A percentile compares a stretch with the other conserved stretches of the same genome.
phyloP scores from a whole-genome alignment of 2,797 vertebrate genomes.

The Rhynchotus rufescens region DNA sequence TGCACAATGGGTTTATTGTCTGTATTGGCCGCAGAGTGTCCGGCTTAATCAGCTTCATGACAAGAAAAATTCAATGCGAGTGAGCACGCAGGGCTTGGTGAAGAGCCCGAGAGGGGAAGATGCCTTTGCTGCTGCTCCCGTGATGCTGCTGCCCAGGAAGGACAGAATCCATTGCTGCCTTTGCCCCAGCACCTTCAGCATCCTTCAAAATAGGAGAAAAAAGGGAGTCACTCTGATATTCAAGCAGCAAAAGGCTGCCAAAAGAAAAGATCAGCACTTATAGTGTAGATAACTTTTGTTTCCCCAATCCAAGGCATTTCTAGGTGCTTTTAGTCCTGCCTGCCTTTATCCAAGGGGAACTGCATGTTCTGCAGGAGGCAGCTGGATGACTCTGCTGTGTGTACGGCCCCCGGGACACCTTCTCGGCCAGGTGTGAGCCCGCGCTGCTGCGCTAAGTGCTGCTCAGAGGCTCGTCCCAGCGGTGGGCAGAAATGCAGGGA shows the following conservation, averaged over 20 bases:
- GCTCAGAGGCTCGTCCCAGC: not conserved
- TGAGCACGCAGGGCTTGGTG: not conserved
- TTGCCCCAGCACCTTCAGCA: not conserved
- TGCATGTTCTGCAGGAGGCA: not conserved
- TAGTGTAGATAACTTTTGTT: not conserved
- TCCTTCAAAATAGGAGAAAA: not conserved
- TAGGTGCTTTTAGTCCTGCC: not conserved
- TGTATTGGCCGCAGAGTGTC: constrained; percentile 47
- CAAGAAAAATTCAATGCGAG: constrained; percentile 49
- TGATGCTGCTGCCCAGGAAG: not conserved
- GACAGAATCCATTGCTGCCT: not conserved
- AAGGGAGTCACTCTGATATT: not conserved
- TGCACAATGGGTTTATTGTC: constrained; percentile 74
- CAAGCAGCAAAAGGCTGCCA: not conserved
- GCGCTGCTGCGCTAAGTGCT: not conserved
- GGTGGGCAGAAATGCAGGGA: not conserved
- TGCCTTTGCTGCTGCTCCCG: constrained; percentile 11
- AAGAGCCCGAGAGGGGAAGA: not conserved
- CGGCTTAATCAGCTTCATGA: constrained; percentile 68
- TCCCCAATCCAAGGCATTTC: not conserved
- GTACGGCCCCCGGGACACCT: not conserved
- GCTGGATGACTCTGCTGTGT: not conserved
- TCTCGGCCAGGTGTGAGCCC: not conserved
- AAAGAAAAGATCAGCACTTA: not conserved
- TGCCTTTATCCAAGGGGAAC: not conserved